Conservation (phyloP, 2,113 vertebrate species). For the Shinisaurus crocodilurus region DNA sequence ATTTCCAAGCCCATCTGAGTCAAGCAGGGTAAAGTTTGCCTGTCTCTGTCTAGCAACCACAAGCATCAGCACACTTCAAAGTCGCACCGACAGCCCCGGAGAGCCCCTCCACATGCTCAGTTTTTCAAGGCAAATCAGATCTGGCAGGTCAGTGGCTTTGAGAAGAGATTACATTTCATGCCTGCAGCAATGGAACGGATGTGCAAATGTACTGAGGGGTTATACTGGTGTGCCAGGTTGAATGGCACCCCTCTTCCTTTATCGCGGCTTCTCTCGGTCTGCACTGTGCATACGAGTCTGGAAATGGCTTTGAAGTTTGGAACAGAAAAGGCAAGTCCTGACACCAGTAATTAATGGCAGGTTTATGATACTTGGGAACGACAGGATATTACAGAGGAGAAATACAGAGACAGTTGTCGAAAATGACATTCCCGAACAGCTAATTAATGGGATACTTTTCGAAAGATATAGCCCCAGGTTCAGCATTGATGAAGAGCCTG, state of each 20-base stretch:
- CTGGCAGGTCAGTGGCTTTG: constrained; percentile 8
- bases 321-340: constrained; percentile 5
- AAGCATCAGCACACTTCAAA: neutral
- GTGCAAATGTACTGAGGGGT: neutral
- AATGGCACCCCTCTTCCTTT: neutral
- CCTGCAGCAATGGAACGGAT: neutral
- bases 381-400: neutral
- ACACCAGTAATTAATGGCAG: neutral
- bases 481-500: neutral
- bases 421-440: neutral
- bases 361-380: neutral
- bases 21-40: no score
- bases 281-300: neutral
- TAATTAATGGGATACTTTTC: neutral
- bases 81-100: neutral
- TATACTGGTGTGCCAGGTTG: neutral
- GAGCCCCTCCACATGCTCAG: neutral
- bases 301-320: constrained; percentile 1
- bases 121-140: constrained; percentile 4
- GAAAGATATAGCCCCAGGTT: neutral
- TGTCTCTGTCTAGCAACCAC: neutral
- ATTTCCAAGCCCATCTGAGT: neutral
- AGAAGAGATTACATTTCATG: constrained; percentile 13
- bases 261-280: neutral
- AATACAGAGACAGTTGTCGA: neutral